Percentiles rank a stretch among this genome's conserved stretches.
Conservation (phyloP, 2,888 invertebrate species). For the Neuroscelio doddi region DNA sequence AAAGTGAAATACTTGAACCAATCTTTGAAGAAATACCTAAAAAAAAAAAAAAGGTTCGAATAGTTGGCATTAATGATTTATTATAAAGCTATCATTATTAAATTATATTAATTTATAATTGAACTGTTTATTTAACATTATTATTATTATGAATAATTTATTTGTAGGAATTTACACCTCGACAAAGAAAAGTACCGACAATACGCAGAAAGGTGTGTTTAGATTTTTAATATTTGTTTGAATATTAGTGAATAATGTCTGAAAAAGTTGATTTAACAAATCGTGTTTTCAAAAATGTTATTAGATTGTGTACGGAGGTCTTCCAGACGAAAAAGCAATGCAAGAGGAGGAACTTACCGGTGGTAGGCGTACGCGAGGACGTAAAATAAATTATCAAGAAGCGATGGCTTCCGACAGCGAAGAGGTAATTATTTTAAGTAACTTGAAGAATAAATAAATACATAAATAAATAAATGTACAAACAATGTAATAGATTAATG, state of each 20-base stretch:
- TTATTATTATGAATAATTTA: no score
- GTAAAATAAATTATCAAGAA: slow-evolving; percentile 85
- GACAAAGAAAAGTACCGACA: slow-evolving; percentile 42
- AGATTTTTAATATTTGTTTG: slow-evolving; percentile 16
- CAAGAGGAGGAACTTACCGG: slow-evolving; percentile 76
- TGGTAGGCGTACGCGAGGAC: slow-evolving; percentile 81
- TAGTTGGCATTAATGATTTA: not conserved
- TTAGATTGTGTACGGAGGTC: slow-evolving; percentile 70
- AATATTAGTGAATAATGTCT: no score
- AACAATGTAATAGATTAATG: not conserved
- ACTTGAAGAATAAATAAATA: not conserved
- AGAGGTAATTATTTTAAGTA: slow-evolving; percentile 73
- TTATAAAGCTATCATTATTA: not conserved
- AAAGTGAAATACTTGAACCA: not conserved
- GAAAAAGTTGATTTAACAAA: no score
- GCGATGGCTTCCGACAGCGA: slow-evolving; percentile 83
- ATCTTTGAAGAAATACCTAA: slow-evolving; percentile 12
- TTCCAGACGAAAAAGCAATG: slow-evolving; percentile 63
- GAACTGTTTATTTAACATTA: no score
- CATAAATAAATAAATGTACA: no score
- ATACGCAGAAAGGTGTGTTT: slow-evolving; percentile 38
- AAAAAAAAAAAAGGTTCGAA: slow-evolving; percentile 50
- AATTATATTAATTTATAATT: no score
- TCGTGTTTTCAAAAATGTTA: slow-evolving; percentile 8
- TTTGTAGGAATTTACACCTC: slow-evolving; percentile 25